Percentiles rank a stretch among this genome's conserved stretches.
Conservation (phyloP, 2,888 invertebrate genomes). For the Molanna angustata region DNA sequence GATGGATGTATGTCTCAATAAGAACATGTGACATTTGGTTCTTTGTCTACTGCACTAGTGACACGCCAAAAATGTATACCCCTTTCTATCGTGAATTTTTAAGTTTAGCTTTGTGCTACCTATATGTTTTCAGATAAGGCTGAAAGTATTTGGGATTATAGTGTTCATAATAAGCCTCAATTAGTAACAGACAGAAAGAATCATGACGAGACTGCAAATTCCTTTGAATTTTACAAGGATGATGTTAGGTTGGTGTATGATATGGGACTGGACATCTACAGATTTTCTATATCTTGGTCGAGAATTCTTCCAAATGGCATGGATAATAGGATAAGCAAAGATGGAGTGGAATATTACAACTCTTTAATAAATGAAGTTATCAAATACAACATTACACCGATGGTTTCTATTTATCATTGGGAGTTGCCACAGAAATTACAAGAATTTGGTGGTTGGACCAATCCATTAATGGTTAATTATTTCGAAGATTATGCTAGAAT, state of each 20-base stretch:
- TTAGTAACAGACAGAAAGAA: constrained; percentile 53
- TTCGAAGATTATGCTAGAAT: constrained; percentile 61
- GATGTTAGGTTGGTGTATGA: constrained; percentile 58
- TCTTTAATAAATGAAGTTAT: constrained; percentile 57
- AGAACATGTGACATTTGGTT: no score
- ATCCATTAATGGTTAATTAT: constrained; percentile 57
- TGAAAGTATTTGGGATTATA: constrained; percentile 66
- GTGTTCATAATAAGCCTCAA: constrained; percentile 54
- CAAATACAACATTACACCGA: constrained; percentile 53
- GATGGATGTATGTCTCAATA: no score
- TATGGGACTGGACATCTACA: constrained; percentile 46
- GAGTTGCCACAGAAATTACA: constrained; percentile 62
- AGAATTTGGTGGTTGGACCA: constrained; percentile 65
- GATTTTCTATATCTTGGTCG: constrained; percentile 66
- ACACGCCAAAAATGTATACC: no score
- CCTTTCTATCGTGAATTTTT: no score
- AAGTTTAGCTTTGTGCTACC: no score
- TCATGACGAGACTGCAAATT: constrained; percentile 64
- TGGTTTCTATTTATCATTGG: constrained; percentile 66
- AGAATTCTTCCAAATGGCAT: constrained; percentile 63
- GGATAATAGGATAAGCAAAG: constrained; percentile 35
- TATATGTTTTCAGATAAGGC: constrained; percentile 55
- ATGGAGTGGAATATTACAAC: constrained; percentile 59
- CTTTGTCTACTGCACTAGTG: no score
- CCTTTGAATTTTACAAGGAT: constrained; percentile 60